phyloP scores from a whole-genome alignment of 2,113 vertebrate species.

The Oceanites oceanicus region DNA sequence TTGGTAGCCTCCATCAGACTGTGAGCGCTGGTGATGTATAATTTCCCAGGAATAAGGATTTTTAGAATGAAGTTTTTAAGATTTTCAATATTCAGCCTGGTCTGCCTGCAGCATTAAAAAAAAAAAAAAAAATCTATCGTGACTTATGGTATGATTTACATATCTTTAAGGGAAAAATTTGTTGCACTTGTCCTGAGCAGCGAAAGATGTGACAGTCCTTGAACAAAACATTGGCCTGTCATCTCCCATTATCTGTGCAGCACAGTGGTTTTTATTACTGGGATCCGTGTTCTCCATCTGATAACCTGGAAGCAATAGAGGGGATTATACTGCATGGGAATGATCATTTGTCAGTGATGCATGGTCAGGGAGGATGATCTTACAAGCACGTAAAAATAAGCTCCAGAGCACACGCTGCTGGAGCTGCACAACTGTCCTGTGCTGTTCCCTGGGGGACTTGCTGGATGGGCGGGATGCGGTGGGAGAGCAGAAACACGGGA shows the following conservation, averaged over 20 bases:
- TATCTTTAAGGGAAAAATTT: not conserved
- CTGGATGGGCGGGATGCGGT: not conserved
- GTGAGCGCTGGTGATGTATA: rapidly evolving
- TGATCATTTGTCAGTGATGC: not conserved
- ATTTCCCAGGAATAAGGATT: not conserved
- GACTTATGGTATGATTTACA: not conserved
- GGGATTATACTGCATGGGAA: not conserved
- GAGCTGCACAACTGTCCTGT: not conserved
- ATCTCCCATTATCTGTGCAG: not conserved
- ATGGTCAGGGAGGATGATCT: not conserved
- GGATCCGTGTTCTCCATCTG: constrained; percentile 16
- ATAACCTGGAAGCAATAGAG: constrained; percentile 26
- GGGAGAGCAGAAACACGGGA: not conserved
- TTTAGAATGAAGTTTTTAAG: not conserved
- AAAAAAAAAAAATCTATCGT: not conserved
- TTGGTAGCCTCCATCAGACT: not conserved
- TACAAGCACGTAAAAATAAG: not conserved
- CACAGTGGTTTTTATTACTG: not conserved
- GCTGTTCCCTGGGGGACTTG: not conserved
- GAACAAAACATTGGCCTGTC: not conserved
- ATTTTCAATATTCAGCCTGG: not conserved
- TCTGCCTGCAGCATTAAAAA: not conserved
- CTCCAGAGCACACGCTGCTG: not conserved
- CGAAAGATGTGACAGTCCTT: not conserved
- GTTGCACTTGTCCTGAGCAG: not conserved